These are phyloP conservation scores for Grus americana DNA, from an alignment of 2,113 vertebrate species.

Conservation along the genomic window DNA sequence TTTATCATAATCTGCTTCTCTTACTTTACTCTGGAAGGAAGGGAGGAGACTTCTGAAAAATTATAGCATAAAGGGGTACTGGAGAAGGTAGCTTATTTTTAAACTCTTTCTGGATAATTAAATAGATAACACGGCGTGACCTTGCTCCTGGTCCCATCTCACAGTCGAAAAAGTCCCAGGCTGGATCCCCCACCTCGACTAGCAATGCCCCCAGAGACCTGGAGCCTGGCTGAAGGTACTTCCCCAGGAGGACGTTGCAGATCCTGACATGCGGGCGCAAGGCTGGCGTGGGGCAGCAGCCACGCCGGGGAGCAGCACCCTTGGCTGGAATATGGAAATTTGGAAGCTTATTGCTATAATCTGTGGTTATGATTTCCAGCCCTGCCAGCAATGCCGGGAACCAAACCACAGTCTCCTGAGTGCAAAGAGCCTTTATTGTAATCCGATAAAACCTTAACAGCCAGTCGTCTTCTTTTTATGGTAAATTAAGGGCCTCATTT, in stretches of 20 bases:
- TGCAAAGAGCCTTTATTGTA: slow-evolving; percentile 70
- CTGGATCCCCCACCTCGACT: not conserved
- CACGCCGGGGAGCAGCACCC: slow-evolving; percentile 42
- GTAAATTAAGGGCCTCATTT: slow-evolving; percentile 71
- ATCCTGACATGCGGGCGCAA: not conserved
- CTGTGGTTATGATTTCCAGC: slow-evolving; percentile 74
- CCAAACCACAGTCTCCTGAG: slow-evolving; percentile 69
- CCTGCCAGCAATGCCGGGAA: slow-evolving; percentile 73
- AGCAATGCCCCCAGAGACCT: not conserved
- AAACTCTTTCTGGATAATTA: not conserved
- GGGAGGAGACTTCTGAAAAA: not conserved
- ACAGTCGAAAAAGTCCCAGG: not conserved
- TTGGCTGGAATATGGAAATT: slow-evolving; percentile 64
- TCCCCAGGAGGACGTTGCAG: not conserved
- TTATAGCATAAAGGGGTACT: not conserved
- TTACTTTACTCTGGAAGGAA: not conserved
- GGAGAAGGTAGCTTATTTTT: not conserved
- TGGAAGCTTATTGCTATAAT: slow-evolving; percentile 74
- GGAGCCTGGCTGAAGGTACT: not conserved
- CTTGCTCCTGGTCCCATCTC: not conserved
- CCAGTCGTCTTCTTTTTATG: slow-evolving; percentile 63
- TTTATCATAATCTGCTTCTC: not conserved
- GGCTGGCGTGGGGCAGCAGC: slow-evolving; percentile 28
- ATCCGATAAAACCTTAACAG: slow-evolving; percentile 76
- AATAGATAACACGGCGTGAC: accelerated